Base-by-base conservation (phyloP, 2,888 invertebrate species). In the Lycocerus yunnanus region DNA sequence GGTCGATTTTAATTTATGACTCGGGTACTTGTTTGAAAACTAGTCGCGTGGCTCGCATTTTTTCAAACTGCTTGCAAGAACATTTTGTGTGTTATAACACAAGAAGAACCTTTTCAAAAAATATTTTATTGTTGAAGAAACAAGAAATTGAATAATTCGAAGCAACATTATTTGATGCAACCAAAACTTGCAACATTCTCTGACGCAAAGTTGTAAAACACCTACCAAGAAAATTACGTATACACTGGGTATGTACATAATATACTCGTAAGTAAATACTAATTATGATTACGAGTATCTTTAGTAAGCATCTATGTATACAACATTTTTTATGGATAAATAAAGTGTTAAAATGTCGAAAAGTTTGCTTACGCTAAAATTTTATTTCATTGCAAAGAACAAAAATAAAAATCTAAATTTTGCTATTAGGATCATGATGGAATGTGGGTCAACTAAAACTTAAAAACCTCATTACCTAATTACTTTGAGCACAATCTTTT, bases 71-170 rank as follows among this genome's bases (percentile, higher is more conserved):
- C 43, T 43, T n/a, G n/a, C n/a, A 43, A 43, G 43, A 43, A 43
- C 13, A 43, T 43, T 43, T 43, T n/a, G 8, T 43, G 43, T 43
- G n/a, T n/a, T 21, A 21, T 18, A 18, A 18, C 18, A 18, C 2
- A 2, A 18, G 3, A 3, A 27, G 11, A 43, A 43, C 43, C n/a
- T n/a, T n/a, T 43, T n/a, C n/a, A n/a, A 43, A n/a, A n/a, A n/a
- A 43, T 27, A 18, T 15, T 14, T 67, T 27, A 67, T 58, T 79
- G 80, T 78, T 74, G 78, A 80, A 79, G 78, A 80, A 79, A 80
- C 75, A 68, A 74, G 76, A 81, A 82, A 82, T 83, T 83, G 82
- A 83, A 83, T 83, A 82, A 82, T 78, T 80, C 80, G 81, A 81
- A 80, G 81, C 81, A 81, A 80, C 78, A 69, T n/a, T n/a, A 82